Percentiles rank a stretch among this genome's conserved stretches.
Conservation (phyloP, 2,888 invertebrate genomes). For the Nymphalis urticae region DNA sequence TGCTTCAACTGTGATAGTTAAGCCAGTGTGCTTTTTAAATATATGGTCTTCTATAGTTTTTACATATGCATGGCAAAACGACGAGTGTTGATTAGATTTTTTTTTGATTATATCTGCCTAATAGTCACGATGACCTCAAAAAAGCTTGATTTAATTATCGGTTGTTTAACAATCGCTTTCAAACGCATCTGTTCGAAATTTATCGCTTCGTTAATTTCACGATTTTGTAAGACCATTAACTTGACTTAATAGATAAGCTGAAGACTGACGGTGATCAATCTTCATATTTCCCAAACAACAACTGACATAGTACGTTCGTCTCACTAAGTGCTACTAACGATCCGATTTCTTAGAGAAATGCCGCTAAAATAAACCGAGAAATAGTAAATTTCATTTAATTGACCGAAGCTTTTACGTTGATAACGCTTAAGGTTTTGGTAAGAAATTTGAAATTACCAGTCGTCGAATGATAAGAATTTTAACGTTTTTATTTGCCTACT, state of each 20-base stretch:
- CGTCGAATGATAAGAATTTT: constrained; percentile 16
- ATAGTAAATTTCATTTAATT: constrained; percentile 27
- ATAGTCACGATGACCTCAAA: no score
- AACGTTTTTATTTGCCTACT: no score
- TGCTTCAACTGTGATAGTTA: no score
- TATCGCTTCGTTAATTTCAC: constrained; percentile 37
- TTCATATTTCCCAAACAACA: constrained; percentile 67
- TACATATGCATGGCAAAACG: no score
- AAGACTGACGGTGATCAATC: constrained; percentile 57
- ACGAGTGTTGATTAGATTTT: no score
- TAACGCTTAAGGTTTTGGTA: constrained; percentile 20
- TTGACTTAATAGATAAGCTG: constrained; percentile 44
- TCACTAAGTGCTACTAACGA: constrained; percentile 62
- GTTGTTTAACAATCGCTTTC: constrained; percentile 7
- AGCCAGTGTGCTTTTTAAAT: no score
- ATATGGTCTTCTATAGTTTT: no score
- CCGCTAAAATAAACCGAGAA: constrained; percentile 17
- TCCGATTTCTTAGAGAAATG: constrained; percentile 47
- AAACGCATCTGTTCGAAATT: constrained; percentile 36
- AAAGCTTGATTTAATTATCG: no score
- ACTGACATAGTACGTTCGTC: constrained; percentile 66
- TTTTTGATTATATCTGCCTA: no score
- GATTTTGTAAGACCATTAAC: constrained; percentile 40
- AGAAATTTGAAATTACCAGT: constrained; percentile 19
- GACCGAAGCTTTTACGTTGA: constrained; percentile 28